phyloP scores from a whole-genome alignment of 1,140 invertebrate species.

The Hermatobates lingyangjiaoensis region DNA sequence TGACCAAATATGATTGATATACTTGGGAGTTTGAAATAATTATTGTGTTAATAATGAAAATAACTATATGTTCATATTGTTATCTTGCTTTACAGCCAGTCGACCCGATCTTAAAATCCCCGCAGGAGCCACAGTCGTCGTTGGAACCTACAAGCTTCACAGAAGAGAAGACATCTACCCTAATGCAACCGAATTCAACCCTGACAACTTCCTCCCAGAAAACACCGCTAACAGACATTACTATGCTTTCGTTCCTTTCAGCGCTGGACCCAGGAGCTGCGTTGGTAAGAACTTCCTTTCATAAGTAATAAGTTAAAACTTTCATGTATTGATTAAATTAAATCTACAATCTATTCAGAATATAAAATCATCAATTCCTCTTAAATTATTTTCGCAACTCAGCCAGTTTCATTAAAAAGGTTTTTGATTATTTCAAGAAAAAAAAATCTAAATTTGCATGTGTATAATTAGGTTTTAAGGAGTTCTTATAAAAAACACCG shows the following conservation, averaged over 20 bases:
- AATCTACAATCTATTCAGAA: constrained; percentile 26
- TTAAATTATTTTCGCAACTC: no score
- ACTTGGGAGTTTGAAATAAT: neutral
- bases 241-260: constrained; percentile 71
- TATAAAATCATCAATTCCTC: no score
- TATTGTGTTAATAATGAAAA: neutral
- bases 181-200: constrained; percentile 69
- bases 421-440: no score
- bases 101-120: constrained; percentile 34
- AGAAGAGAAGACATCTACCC: constrained; percentile 55
- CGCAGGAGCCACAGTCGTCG: constrained; percentile 42
- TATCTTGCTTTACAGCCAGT: constrained; percentile 25
- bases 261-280: constrained; percentile 67
- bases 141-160: constrained; percentile 52
- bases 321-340: neutral
- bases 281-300: constrained; percentile 43
- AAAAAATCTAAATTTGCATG: no score
- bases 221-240: constrained; percentile 56
- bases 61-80: constrained; percentile 9
- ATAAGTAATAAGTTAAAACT: neutral
- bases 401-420: no score
- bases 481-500: no score
- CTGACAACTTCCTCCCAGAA: constrained; percentile 80
- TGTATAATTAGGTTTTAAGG: no score
- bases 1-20: neutral